Evolutionary conservation across 1,140 invertebrate genomes (phyloP), one percentile per base, ranked within the genome.

Genomic region (Drosophila serrata): DNA sequence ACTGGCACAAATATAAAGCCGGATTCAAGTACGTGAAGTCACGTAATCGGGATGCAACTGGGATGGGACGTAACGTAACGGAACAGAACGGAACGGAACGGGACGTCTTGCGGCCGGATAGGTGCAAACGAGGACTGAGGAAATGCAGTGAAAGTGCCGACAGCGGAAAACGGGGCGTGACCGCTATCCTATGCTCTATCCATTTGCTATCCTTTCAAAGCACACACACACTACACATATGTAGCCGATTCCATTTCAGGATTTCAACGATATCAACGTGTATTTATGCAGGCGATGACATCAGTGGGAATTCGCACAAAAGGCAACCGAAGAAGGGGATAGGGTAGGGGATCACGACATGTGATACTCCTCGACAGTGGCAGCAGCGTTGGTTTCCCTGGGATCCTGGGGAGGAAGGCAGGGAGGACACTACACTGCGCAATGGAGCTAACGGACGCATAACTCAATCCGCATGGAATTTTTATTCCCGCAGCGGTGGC

Each of bases 401-500:
- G 43, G 29, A 67, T 12, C 27, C n/a, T 33, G 8, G 17, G 4
- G 1, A 17, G 39, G n/a, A 8, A 17, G n/a, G 8, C 11, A 3
- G 62, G 6, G 1, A 40, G 15, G 48, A n/a, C 37, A 29, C 11
- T 31, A 33, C 62, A 70, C 75, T 69, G 62, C 77, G 68, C 68
- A 79, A 79, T 69, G 75, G 79, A 88, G 86, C 85, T 88, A 88
- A 88, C 85, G 86, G 81, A 88, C 85, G 85, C 85, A 88, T 90
- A 88, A 90, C 86, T 88, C 85, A 88, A 88, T 88, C 85, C 85
- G 81, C 85, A 90, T 90, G 81, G 81, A 90, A 88, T 88, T 88
- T 88, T 88, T 88, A 88, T 90, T 88, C 81, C 85, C 85, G 86
- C 85, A 86, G 85, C 85, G 81, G 81, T 85, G 85, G 85, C 85